Percentiles rank a stretch among this genome's conserved stretches.
These are phyloP conservation scores for Leucophenga montana DNA, from an alignment of 2,888 invertebrate genomes.

Conservation along the genomic window DNA sequence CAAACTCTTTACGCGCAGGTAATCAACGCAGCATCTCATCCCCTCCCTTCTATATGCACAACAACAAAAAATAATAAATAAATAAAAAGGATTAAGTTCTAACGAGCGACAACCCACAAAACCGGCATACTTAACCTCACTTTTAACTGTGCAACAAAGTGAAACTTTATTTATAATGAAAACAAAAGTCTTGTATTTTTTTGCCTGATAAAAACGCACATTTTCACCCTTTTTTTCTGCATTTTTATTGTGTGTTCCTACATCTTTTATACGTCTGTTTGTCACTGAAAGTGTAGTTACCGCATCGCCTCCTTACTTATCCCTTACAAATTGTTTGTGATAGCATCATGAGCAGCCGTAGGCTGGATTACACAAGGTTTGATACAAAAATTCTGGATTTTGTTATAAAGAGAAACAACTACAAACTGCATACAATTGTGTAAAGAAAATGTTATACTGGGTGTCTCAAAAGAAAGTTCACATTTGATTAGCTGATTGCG, in stretches of 20 bases:
- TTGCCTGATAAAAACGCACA: constrained; percentile 44
- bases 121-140: constrained; percentile 11
- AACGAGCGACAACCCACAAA: constrained; percentile 12
- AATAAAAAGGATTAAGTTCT: constrained; percentile 21
- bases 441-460: too few relatives aligned
- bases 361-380: constrained; percentile 11
- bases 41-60: constrained; percentile 8
- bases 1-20: constrained; percentile 1
- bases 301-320: too few relatives aligned
- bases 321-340: background rate
- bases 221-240: constrained; percentile 53
- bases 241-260: constrained; percentile 11
- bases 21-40: constrained; percentile 13
- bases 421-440: too few relatives aligned
- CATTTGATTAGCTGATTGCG: too few relatives aligned
- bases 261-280: constrained; percentile 27
- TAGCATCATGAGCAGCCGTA: background rate
- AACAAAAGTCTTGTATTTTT: constrained; percentile 34
- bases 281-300: constrained; percentile 25
- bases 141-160: constrained; percentile 55
- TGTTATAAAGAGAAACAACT: too few relatives aligned
- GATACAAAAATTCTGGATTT: constrained; percentile 7
- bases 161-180: constrained; percentile 50
- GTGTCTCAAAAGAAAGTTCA: too few relatives aligned
- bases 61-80: background rate